Percentiles rank a stretch among this genome's conserved stretches.
Evolutionary conservation across 2,888 invertebrate genomes (phyloP).

Genomic region (Lepeophtheirus nordmannii): DNA sequence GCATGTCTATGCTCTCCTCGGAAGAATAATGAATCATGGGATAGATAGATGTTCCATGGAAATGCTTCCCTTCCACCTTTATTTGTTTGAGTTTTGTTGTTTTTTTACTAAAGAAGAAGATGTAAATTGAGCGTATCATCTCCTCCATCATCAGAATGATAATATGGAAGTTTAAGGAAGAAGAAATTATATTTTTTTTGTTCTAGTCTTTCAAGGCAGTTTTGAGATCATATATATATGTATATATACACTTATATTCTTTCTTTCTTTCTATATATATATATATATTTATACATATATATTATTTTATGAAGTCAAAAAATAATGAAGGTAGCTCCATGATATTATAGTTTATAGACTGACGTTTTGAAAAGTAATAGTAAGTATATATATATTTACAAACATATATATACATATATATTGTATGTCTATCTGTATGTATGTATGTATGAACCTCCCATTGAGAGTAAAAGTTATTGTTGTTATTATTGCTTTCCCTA

Average conservation of each 20-base stretch:
- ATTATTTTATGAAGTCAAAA: background rate
- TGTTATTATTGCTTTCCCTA: no score
- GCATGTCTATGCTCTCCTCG: no score
- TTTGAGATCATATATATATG: constrained; percentile 2
- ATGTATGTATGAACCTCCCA: no score
- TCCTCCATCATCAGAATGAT: no score
- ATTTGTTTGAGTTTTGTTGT: background rate
- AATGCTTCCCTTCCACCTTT: background rate
- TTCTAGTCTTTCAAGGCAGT: constrained; percentile 8
- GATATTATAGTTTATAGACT: background rate
- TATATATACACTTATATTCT: no score
- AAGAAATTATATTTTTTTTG: background rate
- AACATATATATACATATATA: background rate
- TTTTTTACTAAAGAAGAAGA: no score
- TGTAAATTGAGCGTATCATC: no score
- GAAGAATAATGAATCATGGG: background rate
- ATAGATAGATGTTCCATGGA: background rate
- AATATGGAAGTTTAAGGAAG: no score
- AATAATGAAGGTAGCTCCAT: background rate
- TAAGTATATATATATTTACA: background rate
- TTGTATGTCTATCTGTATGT: no score
- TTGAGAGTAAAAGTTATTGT: no score
- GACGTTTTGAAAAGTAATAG: background rate
- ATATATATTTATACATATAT: background rate
- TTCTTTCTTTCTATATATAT: no score